Evolutionary conservation across 2,797 vertebrate species (phyloP).

Genomic region (Acanthis flammea): DNA sequence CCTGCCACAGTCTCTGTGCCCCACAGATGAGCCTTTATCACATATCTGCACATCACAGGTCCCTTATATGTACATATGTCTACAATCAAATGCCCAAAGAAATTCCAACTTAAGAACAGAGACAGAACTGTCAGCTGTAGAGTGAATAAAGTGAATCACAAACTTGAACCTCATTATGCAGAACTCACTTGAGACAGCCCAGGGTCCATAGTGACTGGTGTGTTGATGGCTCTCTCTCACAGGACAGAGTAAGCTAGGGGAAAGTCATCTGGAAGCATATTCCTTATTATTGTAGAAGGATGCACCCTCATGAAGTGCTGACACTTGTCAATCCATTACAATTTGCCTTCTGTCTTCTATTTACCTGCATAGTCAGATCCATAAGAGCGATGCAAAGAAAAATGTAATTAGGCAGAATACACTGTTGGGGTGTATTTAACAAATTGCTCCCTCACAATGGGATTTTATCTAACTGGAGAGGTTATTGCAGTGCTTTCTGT

Average conservation of each 20-base stretch:
- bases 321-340: neutral
- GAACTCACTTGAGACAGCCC: neutral
- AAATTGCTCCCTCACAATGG: neutral
- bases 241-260: neutral
- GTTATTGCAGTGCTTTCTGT: neutral
- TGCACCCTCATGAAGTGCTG: rapidly evolving
- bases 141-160: neutral
- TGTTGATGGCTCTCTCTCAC: neutral
- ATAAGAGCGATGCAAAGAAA: neutral
- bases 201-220: neutral
- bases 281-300: neutral
- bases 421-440: neutral
- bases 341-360: neutral
- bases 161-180: neutral
- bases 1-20: neutral
- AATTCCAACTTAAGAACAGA: neutral
- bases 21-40: neutral
- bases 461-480: neutral
- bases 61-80: neutral
- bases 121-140: neutral
- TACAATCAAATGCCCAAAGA: neutral
- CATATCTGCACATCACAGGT: neutral
- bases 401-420: neutral
- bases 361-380: neutral
- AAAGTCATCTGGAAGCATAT: neutral